Conservation (phyloP, 2,797 vertebrate species). For the Pangasius mekongensis region DNA sequence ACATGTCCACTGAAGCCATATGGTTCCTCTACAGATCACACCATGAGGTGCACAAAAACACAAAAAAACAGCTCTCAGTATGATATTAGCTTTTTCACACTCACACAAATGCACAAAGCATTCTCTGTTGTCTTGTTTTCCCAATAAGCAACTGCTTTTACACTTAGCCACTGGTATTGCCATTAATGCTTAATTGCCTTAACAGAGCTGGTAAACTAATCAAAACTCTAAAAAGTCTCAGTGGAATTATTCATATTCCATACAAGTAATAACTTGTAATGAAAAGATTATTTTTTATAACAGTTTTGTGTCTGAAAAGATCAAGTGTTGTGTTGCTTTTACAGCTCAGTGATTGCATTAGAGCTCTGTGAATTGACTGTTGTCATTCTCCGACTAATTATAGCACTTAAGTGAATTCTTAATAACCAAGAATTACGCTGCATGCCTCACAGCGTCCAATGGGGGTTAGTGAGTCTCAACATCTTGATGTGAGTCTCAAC, state of each 20-base stretch:
- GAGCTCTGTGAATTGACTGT: conserved; percentile 53
- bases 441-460: conserved; percentile 39
- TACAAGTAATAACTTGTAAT: conserved; percentile 47
- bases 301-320: conserved; percentile 37
- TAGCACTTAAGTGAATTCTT: conserved; percentile 57
- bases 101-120: conserved; percentile 3
- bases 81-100: conserved; percentile 12
- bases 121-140: conserved; percentile 23
- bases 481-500: conserved; percentile 32
- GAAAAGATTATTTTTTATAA: conserved; percentile 49
- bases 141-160: conserved; percentile 29
- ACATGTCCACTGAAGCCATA: conserved; percentile 49
- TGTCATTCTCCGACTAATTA: conserved; percentile 59
- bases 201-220: conserved; percentile 40
- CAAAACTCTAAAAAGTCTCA: conserved; percentile 46
- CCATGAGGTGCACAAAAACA: conserved; percentile 20
- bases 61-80: not conserved
- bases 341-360: conserved; percentile 53
- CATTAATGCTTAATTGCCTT: conserved; percentile 49
- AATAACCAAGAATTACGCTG: conserved; percentile 57
- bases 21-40: conserved; percentile 49
- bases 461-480: conserved; percentile 27
- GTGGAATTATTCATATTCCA: conserved; percentile 39
- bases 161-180: conserved; percentile 41
- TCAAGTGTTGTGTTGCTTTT: conserved; percentile 39